phyloP scores from a whole-genome alignment of 2,113 vertebrate species.

The Pipra filicauda region DNA sequence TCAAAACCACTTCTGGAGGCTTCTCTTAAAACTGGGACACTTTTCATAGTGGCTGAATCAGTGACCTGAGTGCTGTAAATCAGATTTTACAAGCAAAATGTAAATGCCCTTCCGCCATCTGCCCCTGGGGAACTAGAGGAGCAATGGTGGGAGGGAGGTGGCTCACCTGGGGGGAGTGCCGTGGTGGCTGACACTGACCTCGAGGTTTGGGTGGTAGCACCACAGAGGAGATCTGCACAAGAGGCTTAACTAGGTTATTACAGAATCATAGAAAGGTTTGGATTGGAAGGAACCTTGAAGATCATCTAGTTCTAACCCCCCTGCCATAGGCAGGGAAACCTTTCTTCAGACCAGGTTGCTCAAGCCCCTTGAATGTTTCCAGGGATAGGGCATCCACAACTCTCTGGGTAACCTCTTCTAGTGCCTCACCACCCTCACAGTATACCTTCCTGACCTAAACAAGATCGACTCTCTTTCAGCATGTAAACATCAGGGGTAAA shows the following conservation, averaged over 20 bases:
- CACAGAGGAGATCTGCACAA: background rate
- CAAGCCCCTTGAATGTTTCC: background rate
- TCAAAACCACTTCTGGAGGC: background rate
- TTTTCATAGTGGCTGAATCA: background rate
- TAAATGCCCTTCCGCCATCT: background rate
- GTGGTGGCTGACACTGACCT: background rate
- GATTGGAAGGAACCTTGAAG: background rate
- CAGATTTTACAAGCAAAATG: background rate
- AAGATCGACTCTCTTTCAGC: background rate
- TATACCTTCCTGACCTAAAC: background rate
- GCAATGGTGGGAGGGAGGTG: background rate
- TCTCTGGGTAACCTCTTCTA: background rate
- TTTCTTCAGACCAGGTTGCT: background rate
- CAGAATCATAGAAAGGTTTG: background rate
- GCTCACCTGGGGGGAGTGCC: accelerated
- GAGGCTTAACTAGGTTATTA: background rate
- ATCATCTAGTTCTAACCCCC: background rate
- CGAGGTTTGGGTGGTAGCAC: background rate
- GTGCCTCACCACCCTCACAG: background rate
- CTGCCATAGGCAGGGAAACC: background rate
- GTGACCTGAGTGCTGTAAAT: background rate
- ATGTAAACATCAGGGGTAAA: background rate
- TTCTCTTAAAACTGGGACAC: background rate
- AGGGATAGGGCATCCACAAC: background rate
- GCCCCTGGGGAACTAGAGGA: background rate